Evolutionary conservation across 2,888 invertebrate genomes (phyloP), one percentile per base, ranked within the genome.

Genomic region (Allolobophora icterica): DNA sequence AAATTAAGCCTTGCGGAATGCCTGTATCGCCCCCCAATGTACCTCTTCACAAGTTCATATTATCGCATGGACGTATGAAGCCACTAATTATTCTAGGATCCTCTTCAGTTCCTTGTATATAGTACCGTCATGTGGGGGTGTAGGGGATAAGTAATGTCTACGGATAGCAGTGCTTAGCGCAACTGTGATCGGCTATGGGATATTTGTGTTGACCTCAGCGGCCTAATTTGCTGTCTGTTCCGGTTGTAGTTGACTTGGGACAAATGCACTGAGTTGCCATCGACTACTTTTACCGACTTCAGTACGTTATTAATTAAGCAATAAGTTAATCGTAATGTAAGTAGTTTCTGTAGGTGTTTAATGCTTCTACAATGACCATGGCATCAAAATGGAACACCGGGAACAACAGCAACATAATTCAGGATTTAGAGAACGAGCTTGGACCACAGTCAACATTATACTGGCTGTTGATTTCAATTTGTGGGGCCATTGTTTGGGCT

Each of bases 401-500:
- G 2, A 84, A 87, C 38, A 87, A 87, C 87, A 87, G 35, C 87
- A 87, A 87, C 38, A 87, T 87, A 21, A 87, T 87, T 24, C 87
- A 87, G 35, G 38, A 87, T 87, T 87, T 87, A 38, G 87, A 87
- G 24, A 35, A 87, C 0, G 87, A 87, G 38, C 35, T 87, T 6
- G 34, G 35, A 35, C 87, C 92, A 24, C 91, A 92, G 84, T 93
- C 93, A 3, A 92, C 92, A 8, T 91, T 92, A 90, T 93, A 92
- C 91, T 93, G 93, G 92, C 90, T 93, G 84, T 83, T 93, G 42
- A 92, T 93, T n/a, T 92, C 93, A 24, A 92, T 93, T 30, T 52
- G 91, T 24, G 45, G 89, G 15, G 93, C 93, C 52, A 97, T 98
- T 94, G 96, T 97, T 84, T 99, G 99, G 99, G 97, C 98, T 90